Evolutionary conservation across 2,888 invertebrate genomes (phyloP).

Genomic region (Hirtodrosophila trivittata): DNA sequence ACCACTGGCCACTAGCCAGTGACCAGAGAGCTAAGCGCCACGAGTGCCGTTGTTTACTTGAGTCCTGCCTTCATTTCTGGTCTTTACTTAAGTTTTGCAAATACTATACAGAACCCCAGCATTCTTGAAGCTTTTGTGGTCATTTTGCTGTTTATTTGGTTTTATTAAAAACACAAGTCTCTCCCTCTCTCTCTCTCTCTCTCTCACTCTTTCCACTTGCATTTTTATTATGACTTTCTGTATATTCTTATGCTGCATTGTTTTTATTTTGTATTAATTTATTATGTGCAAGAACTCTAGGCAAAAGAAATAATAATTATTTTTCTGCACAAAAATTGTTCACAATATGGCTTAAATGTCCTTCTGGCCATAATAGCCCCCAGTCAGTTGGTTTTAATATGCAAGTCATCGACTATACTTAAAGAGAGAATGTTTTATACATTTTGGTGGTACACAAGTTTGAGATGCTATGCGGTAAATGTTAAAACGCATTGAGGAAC

Average conservation of each 20-base stretch:
- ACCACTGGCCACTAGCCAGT: slow-evolving; percentile 32
- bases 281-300: slow-evolving; percentile 70
- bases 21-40: slow-evolving; percentile 13
- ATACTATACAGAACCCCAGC: slow-evolving; percentile 27
- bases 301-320: slow-evolving; percentile 56
- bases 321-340: slow-evolving; percentile 14
- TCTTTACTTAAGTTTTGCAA: slow-evolving; percentile 62
- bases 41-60: slow-evolving; percentile 38
- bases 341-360: no score
- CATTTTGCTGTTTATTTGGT: slow-evolving; percentile 59
- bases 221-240: slow-evolving; percentile 2
- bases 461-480: slow-evolving; percentile 2
- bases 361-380: no score
- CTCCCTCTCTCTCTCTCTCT: slow-evolving; percentile 9
- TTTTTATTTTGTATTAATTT: slow-evolving; percentile 64
- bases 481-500: slow-evolving; percentile 21
- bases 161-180: slow-evolving; percentile 64
- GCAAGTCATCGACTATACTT: no score
- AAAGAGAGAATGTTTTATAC: no score
- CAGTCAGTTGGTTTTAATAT: no score
- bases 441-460: no score
- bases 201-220: slow-evolving; percentile 19
- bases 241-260: slow-evolving; percentile 35
- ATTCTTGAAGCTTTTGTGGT: slow-evolving; percentile 54
- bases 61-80: slow-evolving; percentile 42